Evolutionary conservation across 2,888 invertebrate genomes (phyloP).

Genomic region (Tetrapedia diversipes): DNA sequence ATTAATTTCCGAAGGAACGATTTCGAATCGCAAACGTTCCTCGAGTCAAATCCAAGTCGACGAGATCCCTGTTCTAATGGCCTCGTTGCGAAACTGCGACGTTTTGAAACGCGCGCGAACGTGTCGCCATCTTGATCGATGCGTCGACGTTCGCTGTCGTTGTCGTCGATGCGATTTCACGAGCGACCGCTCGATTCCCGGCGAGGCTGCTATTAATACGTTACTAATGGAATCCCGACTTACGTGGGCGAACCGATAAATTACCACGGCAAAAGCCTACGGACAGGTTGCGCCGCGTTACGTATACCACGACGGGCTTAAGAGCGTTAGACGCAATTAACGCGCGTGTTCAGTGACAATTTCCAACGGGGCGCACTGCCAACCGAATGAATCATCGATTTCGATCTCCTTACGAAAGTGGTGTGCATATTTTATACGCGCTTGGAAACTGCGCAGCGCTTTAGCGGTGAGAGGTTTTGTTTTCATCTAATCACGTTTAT

Average conservation of each 20-base stretch:
- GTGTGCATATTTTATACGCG: neutral
- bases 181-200: constrained; percentile 19
- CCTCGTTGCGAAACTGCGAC: constrained; percentile 47
- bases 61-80: constrained; percentile 37
- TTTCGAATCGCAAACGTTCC: neutral
- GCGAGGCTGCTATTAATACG: constrained; percentile 74
- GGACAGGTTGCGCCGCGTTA: constrained; percentile 46
- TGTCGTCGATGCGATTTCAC: constrained; percentile 28
- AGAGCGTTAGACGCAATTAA: constrained; percentile 62
- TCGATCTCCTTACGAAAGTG: neutral
- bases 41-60: constrained; percentile 22
- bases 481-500: no score
- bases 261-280: constrained; percentile 69
- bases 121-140: constrained; percentile 48
- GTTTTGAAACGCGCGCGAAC: constrained; percentile 57
- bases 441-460: neutral
- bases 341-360: constrained; percentile 50
- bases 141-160: constrained; percentile 13
- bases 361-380: neutral
- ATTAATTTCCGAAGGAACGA: neutral
- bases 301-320: constrained; percentile 20
- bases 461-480: no score
- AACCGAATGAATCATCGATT: neutral
- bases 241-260: constrained; percentile 77
- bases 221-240: constrained; percentile 77